These are phyloP conservation scores for Diceros bicornis DNA, from an alignment of 2,797 vertebrate species.

Conservation along the genomic window DNA sequence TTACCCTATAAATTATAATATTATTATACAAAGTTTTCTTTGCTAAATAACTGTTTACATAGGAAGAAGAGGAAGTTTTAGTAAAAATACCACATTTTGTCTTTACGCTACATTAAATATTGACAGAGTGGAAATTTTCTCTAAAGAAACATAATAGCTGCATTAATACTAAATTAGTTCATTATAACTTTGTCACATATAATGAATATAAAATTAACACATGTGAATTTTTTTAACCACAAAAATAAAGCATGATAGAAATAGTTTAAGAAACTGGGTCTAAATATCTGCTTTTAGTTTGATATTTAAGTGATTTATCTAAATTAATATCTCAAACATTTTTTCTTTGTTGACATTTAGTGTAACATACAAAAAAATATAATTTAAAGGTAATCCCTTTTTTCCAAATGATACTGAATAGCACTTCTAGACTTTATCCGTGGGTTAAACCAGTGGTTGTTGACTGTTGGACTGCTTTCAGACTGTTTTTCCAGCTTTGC, in stretches of 20 bases:
- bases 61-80: background rate
- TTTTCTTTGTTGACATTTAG: constrained; percentile 2
- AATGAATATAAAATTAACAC: constrained; percentile 16
- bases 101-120: background rate
- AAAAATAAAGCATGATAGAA: constrained; percentile 28
- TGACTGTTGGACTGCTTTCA: background rate
- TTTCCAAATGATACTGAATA: background rate
- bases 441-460: background rate
- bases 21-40: background rate
- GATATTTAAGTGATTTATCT: constrained; percentile 5
- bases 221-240: background rate
- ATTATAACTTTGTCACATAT: constrained; percentile 35
- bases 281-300: background rate
- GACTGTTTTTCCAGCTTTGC: background rate
- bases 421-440: background rate
- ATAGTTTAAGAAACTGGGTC: background rate
- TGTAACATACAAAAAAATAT: background rate
- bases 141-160: background rate
- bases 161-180: constrained; percentile 63
- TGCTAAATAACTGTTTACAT: background rate
- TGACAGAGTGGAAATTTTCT: background rate
- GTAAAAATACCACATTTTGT: constrained; percentile 24
- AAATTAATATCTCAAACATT: background rate
- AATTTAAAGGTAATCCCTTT: background rate
- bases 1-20: background rate